Evolutionary conservation across 2,113 vertebrate species (phyloP), one percentile per base, ranked within the genome.

Genomic region (Anhinga anhinga): DNA sequence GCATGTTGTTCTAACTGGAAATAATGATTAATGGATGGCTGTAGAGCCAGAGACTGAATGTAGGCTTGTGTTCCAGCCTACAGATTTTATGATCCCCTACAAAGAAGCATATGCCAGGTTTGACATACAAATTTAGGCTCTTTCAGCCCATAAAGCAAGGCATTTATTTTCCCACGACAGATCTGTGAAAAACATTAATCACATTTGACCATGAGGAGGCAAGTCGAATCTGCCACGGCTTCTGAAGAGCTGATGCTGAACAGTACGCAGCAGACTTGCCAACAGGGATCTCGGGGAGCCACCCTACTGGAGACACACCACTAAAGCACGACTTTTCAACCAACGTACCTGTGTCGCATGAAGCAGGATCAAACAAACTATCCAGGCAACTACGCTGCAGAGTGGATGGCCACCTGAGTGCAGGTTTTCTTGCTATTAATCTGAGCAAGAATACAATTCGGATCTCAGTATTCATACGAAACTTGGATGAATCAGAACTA

Each of bases 261-360:
- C 0, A 29, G 50, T 0, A 52, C 10, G 34, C 2, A 40, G 32
- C 7, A 42, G 87, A 53, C 17, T 10, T 34, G 9, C 27, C 72
- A 65, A 3, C 1, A 13, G n/a, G 55, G 26, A 58, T n/a, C 47
- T 30, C 0, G 0, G 9, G 27, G 34, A 38, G 36, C 2, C 27
- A 14, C 3, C 7, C 0, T 1, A 9, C 40, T n/a, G 32, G 17
- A 55, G 30, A 36, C 10, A 56, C 16, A 36, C 13, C 50, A 47
- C n/a, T 3, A 30, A 14, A 77, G 59, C 73, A 66, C 27, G 50
- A 19, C 15, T 30, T 12, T 3, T 7, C 61, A 53, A 30, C 15
- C 42, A 58, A 26, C 0, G 0, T 6, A 22, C 18, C 22, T n/a
- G 14, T 5, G 1, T 5, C 42, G 16, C 1, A 1, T 10, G 20